Percentiles rank a stretch among this genome's conserved stretches.
phyloP scores from a whole-genome alignment of 2,888 invertebrate species.

The Drosophila niveifrons region DNA sequence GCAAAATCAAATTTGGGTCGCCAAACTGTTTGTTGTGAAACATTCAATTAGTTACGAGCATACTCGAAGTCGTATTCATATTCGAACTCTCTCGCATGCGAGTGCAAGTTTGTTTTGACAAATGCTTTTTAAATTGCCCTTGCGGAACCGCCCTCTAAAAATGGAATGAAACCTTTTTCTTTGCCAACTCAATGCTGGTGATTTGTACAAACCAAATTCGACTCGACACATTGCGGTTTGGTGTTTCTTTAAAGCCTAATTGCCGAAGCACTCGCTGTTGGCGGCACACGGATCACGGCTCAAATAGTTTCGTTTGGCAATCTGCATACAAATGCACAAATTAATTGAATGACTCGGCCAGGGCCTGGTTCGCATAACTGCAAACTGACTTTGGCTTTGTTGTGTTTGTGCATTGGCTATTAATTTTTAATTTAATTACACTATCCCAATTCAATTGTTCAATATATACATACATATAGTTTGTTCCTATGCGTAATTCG shows the following conservation, averaged over 20 bases:
- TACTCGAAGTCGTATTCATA: constrained; percentile 1
- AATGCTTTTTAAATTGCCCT: constrained; percentile 47
- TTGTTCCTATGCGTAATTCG: background rate
- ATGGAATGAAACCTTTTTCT: constrained; percentile 28
- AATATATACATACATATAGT: background rate
- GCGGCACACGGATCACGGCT: background rate
- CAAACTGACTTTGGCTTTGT: background rate
- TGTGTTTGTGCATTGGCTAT: constrained; percentile 31
- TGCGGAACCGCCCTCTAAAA: constrained; percentile 39
- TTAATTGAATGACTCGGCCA: constrained; percentile 45
- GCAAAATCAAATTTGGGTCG: constrained; percentile 45
- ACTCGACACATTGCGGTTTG: background rate
- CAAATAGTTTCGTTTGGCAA: constrained; percentile 37
- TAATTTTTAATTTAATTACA: constrained; percentile 44
- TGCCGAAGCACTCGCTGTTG: constrained; percentile 40
- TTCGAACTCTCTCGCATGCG: background rate
- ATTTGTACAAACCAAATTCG: constrained; percentile 42
- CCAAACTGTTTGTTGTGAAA: constrained; percentile 36
- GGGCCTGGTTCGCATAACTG: constrained; percentile 18
- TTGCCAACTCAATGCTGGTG: constrained; percentile 39
- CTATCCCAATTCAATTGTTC: constrained; percentile 13
- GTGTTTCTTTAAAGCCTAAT: constrained; percentile 29
- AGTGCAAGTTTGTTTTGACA: constrained; percentile 19
- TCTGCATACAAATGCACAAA: constrained; percentile 72
- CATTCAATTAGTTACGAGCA: constrained; percentile 39